phyloP scores from a whole-genome alignment of 2,888 invertebrate species.

The Hartigia nigra region DNA sequence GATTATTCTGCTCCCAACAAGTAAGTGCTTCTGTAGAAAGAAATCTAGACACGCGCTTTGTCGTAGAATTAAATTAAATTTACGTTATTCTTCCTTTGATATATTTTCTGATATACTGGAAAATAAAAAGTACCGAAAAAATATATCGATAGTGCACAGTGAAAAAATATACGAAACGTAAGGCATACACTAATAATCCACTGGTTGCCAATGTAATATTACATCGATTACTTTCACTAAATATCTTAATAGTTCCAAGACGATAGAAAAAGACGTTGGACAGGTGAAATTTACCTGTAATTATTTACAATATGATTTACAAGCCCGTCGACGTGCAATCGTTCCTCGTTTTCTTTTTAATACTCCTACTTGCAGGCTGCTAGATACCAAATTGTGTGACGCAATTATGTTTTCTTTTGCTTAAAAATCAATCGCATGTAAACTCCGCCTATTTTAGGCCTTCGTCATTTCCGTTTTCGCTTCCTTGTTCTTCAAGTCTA shows the following conservation, averaged over 20 bases:
- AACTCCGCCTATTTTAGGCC: background rate
- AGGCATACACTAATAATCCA: background rate
- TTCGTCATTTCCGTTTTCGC: conserved; percentile 21
- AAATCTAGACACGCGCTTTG: background rate
- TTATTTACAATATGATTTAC: background rate
- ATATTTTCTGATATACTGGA: too few species aligned
- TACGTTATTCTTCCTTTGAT: too few species aligned
- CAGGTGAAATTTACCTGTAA: background rate
- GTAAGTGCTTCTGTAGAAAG: background rate
- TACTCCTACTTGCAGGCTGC: background rate
- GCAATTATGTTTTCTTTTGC: background rate
- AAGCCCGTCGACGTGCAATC: background rate
- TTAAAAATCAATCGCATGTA: background rate
- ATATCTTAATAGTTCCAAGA: background rate
- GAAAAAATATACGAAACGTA: background rate
- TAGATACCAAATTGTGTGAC: background rate
- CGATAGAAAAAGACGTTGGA: background rate
- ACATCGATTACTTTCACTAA: background rate
- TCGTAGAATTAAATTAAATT: background rate
- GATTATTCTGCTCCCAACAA: too few species aligned
- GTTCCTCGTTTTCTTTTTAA: background rate
- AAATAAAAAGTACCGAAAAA: too few species aligned
- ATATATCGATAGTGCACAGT: background rate
- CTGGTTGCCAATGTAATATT: background rate
- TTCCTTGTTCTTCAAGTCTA: conserved; percentile 53